Conservation (phyloP, 30 jellyfish, hydroid and myxozoan species). For the Euphysa ruthae region DNA sequence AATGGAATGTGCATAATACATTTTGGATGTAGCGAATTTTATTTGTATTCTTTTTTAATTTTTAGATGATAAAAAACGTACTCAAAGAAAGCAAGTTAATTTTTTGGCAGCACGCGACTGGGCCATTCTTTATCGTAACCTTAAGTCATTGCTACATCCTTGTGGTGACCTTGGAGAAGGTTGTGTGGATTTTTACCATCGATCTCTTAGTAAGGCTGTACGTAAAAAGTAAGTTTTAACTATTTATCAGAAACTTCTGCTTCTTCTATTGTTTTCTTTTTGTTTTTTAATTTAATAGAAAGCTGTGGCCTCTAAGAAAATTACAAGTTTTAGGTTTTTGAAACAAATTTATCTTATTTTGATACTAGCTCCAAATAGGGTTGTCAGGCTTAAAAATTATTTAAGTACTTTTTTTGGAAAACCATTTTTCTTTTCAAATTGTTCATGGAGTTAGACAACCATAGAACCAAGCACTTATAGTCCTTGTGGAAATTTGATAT, state of each 20-base stretch:
- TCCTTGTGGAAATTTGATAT: too few species aligned
- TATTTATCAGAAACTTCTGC: background rate
- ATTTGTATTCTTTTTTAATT: background rate
- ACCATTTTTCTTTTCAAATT: too few species aligned
- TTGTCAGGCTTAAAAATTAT: too few species aligned
- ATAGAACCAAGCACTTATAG: too few species aligned
- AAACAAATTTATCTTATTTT: too few species aligned
- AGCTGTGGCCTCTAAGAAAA: background rate
- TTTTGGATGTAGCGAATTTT: too few species aligned
- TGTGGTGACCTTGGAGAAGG: slow-evolving; percentile 99
- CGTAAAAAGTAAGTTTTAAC: slow-evolving; percentile 57
- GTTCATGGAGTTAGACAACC: too few species aligned
- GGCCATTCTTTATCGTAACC: slow-evolving; percentile 84
- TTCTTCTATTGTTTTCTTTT: background rate
- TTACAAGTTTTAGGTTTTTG: background rate
- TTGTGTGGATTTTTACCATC: slow-evolving; percentile 86
- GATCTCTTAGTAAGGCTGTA: slow-evolving; percentile 93
- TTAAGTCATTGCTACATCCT: slow-evolving; percentile 78
- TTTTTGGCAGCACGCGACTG: slow-evolving; percentile 89
- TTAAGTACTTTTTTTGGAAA: too few species aligned
- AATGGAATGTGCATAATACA: too few species aligned
- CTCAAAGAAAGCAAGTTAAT: slow-evolving; percentile 55
- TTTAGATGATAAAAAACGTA: background rate
- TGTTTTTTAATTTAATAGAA: background rate
- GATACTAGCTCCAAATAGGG: too few species aligned